Conservation (phyloP, 2,888 invertebrate genomes). For the Rhodophaea formosa region DNA sequence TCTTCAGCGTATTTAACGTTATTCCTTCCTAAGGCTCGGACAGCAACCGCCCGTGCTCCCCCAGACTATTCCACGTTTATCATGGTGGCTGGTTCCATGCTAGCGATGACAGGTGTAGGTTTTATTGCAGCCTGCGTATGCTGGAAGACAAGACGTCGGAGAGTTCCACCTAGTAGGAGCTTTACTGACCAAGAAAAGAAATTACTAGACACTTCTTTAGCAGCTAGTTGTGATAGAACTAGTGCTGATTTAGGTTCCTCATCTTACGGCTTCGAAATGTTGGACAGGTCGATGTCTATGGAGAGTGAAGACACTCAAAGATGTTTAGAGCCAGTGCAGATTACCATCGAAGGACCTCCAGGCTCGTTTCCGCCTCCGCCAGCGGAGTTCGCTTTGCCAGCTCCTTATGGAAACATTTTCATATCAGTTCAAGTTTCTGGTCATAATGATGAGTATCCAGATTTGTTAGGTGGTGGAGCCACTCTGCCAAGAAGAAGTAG, state of each 20-base stretch:
- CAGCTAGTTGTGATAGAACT: slow-evolving; percentile 83
- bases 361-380: slow-evolving; percentile 71
- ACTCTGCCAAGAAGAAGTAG: slow-evolving; percentile 76
- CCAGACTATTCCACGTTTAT: slow-evolving; percentile 87
- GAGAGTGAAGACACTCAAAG: slow-evolving; percentile 72
- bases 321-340: slow-evolving; percentile 82
- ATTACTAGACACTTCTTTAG: slow-evolving; percentile 88
- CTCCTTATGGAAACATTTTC: slow-evolving; percentile 87
- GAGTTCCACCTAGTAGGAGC: slow-evolving; percentile 84
- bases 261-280: slow-evolving; percentile 77
- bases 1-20: slow-evolving; percentile 82
- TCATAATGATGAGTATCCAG: slow-evolving; percentile 88
- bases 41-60: slow-evolving; percentile 88
- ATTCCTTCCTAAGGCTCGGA: slow-evolving; percentile 79
- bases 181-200: slow-evolving; percentile 95
- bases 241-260: slow-evolving; percentile 83
- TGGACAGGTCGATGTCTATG: slow-evolving; percentile 72
- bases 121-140: slow-evolving; percentile 72
- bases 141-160: slow-evolving; percentile 87
- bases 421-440: slow-evolving; percentile 91
- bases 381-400: slow-evolving; percentile 73
- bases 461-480: slow-evolving; percentile 82
- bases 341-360: slow-evolving; percentile 79
- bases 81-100: slow-evolving; percentile 85
- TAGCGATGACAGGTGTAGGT: slow-evolving; percentile 84